phyloP scores from a whole-genome alignment of 2,888 invertebrate genomes.

The Ischnus inquisitorius region DNA sequence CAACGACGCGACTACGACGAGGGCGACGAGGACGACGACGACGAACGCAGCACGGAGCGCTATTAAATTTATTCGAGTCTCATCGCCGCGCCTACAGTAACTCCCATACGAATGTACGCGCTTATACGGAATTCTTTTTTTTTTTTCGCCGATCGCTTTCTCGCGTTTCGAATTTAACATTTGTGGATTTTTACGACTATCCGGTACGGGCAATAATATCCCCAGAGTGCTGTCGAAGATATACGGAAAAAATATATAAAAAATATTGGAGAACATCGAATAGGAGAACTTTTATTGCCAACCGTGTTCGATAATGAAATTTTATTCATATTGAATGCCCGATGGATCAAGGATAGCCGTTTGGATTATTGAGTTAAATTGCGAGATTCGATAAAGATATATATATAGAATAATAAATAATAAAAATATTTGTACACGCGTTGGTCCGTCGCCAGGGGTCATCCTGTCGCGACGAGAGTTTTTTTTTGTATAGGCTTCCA shows the following conservation, averaged over 20 bases:
- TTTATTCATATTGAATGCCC: background rate
- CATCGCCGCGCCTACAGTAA: slow-evolving; percentile 70
- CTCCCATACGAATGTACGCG: slow-evolving; percentile 4
- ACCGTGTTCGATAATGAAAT: slow-evolving; percentile 14
- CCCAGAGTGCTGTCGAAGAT: background rate
- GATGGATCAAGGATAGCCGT: background rate
- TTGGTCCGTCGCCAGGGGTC: too few species aligned
- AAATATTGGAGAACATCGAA: background rate
- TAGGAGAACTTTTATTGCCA: background rate
- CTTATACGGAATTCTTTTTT: background rate
- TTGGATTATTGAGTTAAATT: background rate
- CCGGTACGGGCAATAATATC: background rate
- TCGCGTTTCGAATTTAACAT: slow-evolving; percentile 42
- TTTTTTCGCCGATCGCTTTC: slow-evolving; percentile 38
- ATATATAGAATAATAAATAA: slow-evolving; percentile 7
- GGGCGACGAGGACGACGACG: slow-evolving; percentile 63
- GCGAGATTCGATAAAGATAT: background rate
- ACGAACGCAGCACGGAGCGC: slow-evolving; percentile 71
- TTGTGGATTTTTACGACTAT: slow-evolving; percentile 53
- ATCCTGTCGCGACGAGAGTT: too few species aligned
- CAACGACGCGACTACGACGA: slow-evolving; percentile 63
- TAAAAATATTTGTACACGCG: slow-evolving; percentile 4
- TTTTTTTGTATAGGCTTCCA: too few species aligned
- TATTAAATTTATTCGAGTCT: slow-evolving; percentile 84
- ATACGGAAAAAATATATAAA: slow-evolving; percentile 8